Evolutionary conservation across 2,113 vertebrate genomes (phyloP), one percentile per base, ranked within the genome.

Genomic region (Mesembrinibis cayennensis): DNA sequence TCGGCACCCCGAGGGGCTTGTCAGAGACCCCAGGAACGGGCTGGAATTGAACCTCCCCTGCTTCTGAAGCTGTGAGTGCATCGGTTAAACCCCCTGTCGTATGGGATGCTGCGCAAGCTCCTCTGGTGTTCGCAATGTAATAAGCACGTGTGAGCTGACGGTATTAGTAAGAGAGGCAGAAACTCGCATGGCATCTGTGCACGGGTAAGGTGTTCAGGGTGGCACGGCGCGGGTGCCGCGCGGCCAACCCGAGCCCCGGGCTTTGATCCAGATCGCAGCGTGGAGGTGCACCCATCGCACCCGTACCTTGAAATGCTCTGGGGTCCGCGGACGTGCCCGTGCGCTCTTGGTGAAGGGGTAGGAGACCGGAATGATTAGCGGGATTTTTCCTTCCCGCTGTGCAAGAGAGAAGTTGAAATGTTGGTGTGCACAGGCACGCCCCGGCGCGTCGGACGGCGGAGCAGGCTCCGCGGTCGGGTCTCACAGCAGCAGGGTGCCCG

Each of bases 371-470:
- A 9, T 1, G 7, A 12, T n/a, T 4, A 21, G 25, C 0, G 3
- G 40, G 44, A 4, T n/a, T n/a, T 83, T 52, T 61, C 45, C 67
- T 61, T 81, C 36, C 34, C 17, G 14, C 36, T 13, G 0, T 2
- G 11, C 9, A 22, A 49, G n/a, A n/a, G 10, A 4, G 1, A 16
- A 23, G 21, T 26, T 1, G 2, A 49, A 23, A 3, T 1, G 32
- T 29, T 21, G 0, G 5, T 10, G 59, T 25, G 36, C 13, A 16
- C 2, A 2, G 1, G 5, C 12, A 1, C 5, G 2, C 27, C 44
- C n/a, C 3, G 2, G 40, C 3, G 0, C 0, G 4, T 8, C 1
- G 9, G 55, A 1, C 0, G 3, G 42, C 55, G 2, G 12, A 32
- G 67, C 50, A 9, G 40, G 58, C 40, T 38, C 22, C 3, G 2